Evolutionary conservation across 2,113 vertebrate genomes (phyloP).

Genomic region (Oreocharis arfaki): DNA sequence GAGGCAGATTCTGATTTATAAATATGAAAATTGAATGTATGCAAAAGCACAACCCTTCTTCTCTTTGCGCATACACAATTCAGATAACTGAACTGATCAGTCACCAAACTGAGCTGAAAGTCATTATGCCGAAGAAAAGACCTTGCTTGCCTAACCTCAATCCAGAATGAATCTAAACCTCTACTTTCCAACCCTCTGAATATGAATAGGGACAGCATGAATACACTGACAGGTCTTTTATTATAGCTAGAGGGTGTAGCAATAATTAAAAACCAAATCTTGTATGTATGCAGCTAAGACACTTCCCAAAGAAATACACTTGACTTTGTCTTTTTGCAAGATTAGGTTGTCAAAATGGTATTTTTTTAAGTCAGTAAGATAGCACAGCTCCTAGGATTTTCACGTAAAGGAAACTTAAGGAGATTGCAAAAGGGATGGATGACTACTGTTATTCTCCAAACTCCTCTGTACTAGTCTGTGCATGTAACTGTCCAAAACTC

Average conservation of each 20-base stretch:
- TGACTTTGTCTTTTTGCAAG: constrained; percentile 32
- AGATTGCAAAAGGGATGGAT: not conserved
- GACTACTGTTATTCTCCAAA: not conserved
- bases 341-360: constrained; percentile 49
- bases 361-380: constrained; percentile 19
- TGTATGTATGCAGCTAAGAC: constrained; percentile 3
- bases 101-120: constrained; percentile 34
- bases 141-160: constrained; percentile 41
- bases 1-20: constrained; percentile 48
- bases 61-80: constrained; percentile 23
- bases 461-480: not conserved
- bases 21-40: constrained; percentile 43
- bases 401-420: not conserved
- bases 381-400: not conserved
- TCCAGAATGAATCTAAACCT: constrained; percentile 32
- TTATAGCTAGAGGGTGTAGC: constrained; percentile 42
- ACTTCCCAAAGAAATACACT: constrained; percentile 22
- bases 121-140: not conserved
- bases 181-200: not conserved
- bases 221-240: not conserved
- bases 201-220: constrained; percentile 25
- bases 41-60: constrained; percentile 19
- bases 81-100: constrained; percentile 37
- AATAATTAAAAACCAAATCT: constrained; percentile 66
- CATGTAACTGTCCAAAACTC: not conserved